A percentile compares a stretch with the other conserved stretches of the same genome.
These are phyloP conservation scores for Drosophila helvetica DNA, from an alignment of 2,888 invertebrate species.

Conservation along the genomic window DNA sequence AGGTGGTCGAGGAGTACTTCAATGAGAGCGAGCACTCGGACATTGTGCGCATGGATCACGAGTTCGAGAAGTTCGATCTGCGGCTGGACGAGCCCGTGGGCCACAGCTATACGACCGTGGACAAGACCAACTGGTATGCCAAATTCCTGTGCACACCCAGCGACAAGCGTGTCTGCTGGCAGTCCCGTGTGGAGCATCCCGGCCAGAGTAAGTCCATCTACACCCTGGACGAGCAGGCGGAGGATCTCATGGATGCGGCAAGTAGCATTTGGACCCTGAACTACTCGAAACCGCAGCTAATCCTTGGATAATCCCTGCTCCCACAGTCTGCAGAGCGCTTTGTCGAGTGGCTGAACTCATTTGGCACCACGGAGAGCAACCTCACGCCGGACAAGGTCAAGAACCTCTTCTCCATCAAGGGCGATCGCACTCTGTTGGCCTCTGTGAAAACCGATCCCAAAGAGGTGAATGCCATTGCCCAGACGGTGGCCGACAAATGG, in stretches of 20 bases:
- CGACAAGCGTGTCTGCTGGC: conserved; percentile 82
- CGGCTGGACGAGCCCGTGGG: conserved; percentile 70
- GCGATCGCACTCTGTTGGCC: conserved; percentile 78
- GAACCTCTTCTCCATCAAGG: conserved; percentile 82
- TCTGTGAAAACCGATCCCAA: conserved; percentile 82
- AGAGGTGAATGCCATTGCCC: conserved; percentile 81
- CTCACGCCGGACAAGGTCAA: conserved; percentile 82
- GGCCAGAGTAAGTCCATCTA: conserved; percentile 48
- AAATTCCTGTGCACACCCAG: conserved; percentile 73
- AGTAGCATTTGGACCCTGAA: conserved; percentile 24
- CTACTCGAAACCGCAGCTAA: neutral
- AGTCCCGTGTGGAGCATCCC: conserved; percentile 78
- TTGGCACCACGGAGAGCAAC: conserved; percentile 77
- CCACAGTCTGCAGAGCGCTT: conserved; percentile 81
- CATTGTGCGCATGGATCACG: conserved; percentile 77
- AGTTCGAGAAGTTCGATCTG: conserved; percentile 72
- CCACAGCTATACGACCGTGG: conserved; percentile 56
- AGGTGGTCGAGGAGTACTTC: conserved; percentile 57
- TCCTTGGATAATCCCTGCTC: neutral
- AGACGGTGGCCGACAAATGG: conserved; percentile 82
- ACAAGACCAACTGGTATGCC: conserved; percentile 78
- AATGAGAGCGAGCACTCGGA: conserved; percentile 81
- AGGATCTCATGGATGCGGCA: conserved; percentile 83
- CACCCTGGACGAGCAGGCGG: conserved; percentile 82
- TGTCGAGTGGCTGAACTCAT: conserved; percentile 81